A percentile compares a stretch with the other conserved stretches of the same genome.
Evolutionary conservation across 1,140 invertebrate species (phyloP).

Genomic region (Drosophila eugracilis): DNA sequence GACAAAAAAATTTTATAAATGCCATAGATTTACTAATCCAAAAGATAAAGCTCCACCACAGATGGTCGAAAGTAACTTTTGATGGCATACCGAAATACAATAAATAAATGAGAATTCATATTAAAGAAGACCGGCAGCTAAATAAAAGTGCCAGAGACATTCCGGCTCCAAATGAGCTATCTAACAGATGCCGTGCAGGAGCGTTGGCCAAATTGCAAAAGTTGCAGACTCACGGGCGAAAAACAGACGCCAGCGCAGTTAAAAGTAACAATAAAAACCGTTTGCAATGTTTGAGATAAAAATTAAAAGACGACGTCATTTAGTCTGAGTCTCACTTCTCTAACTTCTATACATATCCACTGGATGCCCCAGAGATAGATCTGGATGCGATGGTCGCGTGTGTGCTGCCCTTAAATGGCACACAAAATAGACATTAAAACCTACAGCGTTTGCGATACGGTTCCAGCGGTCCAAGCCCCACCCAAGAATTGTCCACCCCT

Average conservation of each 20-base stretch:
- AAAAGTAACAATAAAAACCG: conserved; percentile 82
- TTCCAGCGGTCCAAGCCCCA: conserved; percentile 13
- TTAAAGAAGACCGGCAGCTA: conserved; percentile 57
- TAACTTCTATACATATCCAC: conserved; percentile 4
- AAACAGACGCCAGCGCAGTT: conserved; percentile 74
- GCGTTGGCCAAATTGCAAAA: conserved; percentile 71
- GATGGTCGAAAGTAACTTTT: not conserved
- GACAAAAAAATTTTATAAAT: no score
- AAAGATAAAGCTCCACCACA: not conserved
- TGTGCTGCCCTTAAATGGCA: conserved; percentile 76
- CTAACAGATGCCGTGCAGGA: conserved; percentile 67
- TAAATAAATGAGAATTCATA: conserved; percentile 70
- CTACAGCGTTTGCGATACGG: conserved; percentile 47
- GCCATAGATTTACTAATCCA: not conserved
- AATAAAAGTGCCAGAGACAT: conserved; percentile 32
- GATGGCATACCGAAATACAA: conserved; percentile 25
- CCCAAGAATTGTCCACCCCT: not conserved
- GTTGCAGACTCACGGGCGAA: conserved; percentile 42
- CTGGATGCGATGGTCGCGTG: conserved; percentile 56
- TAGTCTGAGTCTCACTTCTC: conserved; percentile 31
- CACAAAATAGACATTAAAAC: conserved; percentile 80
- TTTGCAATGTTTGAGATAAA: conserved; percentile 83
- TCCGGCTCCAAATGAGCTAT: conserved; percentile 37
- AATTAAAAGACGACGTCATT: conserved; percentile 83
- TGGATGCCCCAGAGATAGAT: conserved; percentile 18